phyloP scores from a whole-genome alignment of 2,888 invertebrate species.

The Phania funesta region DNA sequence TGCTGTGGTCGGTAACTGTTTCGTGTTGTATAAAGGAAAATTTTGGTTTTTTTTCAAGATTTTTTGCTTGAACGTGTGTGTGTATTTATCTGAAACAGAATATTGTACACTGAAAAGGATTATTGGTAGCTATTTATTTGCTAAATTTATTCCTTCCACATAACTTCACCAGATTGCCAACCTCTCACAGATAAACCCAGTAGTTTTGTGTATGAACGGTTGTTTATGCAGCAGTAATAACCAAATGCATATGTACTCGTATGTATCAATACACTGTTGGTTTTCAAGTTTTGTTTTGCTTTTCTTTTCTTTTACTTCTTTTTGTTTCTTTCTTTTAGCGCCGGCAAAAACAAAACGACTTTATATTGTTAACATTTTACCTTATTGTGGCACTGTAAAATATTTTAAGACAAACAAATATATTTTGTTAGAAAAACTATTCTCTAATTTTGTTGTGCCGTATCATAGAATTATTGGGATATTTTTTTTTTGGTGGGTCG shows the following conservation, averaged over 20 bases:
- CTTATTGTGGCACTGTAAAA: no score
- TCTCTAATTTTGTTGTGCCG: no score
- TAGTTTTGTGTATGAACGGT: neutral
- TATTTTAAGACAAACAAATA: no score
- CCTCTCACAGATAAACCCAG: neutral
- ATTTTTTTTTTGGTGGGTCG: no score
- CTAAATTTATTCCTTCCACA: constrained; percentile 69
- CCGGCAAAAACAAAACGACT: neutral
- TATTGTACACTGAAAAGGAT: constrained; percentile 62
- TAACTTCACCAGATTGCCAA: constrained; percentile 65
- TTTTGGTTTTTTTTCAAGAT: neutral
- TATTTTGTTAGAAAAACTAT: no score
- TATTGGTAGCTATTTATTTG: constrained; percentile 69
- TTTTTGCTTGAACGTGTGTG: neutral
- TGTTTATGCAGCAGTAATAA: neutral
- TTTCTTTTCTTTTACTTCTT: neutral
- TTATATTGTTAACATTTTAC: constrained; percentile 5
- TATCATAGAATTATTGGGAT: no score
- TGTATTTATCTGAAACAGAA: constrained; percentile 33
- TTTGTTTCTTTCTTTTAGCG: neutral
- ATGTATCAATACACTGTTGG: neutral
- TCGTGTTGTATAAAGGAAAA: neutral
- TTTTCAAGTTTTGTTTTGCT: neutral
- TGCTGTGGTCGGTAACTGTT: constrained; percentile 26
- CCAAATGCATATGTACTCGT: neutral